These are phyloP conservation scores for Leptinotarsa undecemlineata DNA, from an alignment of 1,140 invertebrate genomes.

Conservation along the genomic window DNA sequence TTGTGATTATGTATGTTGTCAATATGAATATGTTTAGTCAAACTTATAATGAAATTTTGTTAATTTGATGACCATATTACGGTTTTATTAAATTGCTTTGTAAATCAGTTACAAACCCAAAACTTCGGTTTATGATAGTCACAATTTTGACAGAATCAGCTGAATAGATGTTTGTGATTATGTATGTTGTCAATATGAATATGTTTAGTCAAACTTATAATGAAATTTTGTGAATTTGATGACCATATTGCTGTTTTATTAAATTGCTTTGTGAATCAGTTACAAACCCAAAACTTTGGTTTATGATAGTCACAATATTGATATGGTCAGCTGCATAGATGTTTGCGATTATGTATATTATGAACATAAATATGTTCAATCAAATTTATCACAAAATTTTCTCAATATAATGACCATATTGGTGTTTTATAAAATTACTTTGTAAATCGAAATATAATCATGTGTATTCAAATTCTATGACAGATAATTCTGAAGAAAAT, in stretches of 20 bases:
- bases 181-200: background rate
- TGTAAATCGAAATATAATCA: no score
- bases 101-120: background rate
- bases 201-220: background rate
- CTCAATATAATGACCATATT: no score
- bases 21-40: background rate
- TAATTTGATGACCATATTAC: no score
- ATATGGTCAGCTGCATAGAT: background rate
- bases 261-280: background rate
- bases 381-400: background rate
- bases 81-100: no score
- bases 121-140: background rate
- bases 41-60: background rate
- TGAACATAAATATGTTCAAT: background rate
- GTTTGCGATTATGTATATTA: background rate
- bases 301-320: conserved; percentile 17
- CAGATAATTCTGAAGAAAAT: no score
- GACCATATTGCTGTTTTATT: no score
- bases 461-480: no score
- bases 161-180: conserved; percentile 13
- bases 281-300: background rate
- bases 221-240: no score
- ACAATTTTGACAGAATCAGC: conserved; percentile 7
- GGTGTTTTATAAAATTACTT: no score
- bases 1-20: conserved; percentile 4